These are phyloP conservation scores for Drosophila monieri DNA, from an alignment of 2,888 invertebrate genomes.

Conservation along the genomic window DNA sequence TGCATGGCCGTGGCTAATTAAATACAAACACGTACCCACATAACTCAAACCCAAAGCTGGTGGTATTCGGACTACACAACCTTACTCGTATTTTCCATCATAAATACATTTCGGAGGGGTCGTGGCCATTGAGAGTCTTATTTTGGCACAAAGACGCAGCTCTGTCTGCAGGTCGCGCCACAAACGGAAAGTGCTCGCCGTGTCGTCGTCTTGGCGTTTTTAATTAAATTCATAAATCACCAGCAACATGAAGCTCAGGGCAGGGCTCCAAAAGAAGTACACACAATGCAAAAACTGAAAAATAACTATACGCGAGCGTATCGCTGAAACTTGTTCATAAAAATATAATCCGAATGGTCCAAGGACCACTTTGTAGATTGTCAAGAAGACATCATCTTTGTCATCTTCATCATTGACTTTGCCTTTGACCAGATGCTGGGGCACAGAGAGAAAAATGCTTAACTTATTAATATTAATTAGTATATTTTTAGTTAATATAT, in stretches of 20 bases:
- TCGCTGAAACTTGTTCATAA: conserved; percentile 48
- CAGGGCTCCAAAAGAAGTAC: conserved; percentile 41
- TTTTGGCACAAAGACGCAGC: conserved; percentile 44
- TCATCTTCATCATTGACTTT: conserved; percentile 21
- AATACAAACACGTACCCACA: conserved; percentile 76
- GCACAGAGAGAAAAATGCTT: neutral
- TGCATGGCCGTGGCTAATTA: conserved; percentile 67
- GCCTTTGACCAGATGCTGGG: conserved; percentile 27
- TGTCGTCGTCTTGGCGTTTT: conserved; percentile 69
- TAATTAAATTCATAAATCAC: conserved; percentile 79
- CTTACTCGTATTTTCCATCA: conserved; percentile 52
- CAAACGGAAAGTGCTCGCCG: conserved; percentile 37
- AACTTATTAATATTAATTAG: neutral
- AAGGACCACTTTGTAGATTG: conserved; percentile 51
- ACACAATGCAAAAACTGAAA: conserved; percentile 21
- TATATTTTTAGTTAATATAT: too few relatives aligned
- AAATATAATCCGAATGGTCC: conserved; percentile 39
- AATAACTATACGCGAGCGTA: conserved; percentile 27
- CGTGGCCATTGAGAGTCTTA: conserved; percentile 32
- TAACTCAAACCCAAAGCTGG: conserved; percentile 64
- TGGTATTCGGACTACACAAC: neutral
- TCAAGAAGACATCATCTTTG: conserved; percentile 33
- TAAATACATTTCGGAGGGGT: conserved; percentile 57
- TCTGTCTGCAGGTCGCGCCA: conserved; percentile 40
- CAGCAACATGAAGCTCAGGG: conserved; percentile 28